Conservation (phyloP, 2,797 vertebrate genomes). For the Sebastes nivosus region DNA sequence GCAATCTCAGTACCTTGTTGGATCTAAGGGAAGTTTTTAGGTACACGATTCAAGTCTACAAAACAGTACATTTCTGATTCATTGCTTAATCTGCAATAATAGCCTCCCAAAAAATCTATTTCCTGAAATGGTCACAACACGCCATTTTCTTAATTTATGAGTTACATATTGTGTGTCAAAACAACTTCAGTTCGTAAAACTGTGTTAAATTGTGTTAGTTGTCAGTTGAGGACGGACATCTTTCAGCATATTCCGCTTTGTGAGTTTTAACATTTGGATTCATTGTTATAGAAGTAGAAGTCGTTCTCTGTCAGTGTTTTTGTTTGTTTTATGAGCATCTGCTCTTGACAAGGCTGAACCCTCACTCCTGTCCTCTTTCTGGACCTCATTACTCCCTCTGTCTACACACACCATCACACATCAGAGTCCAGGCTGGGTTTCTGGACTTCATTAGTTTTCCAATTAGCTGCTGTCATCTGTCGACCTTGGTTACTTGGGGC, state of each 20-base stretch:
- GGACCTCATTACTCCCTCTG: constrained; percentile 49
- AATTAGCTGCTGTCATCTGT: constrained; percentile 78
- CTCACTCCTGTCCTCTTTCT: constrained; percentile 32
- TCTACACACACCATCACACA: constrained; percentile 20
- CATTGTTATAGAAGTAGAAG: background rate
- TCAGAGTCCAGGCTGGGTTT: constrained; percentile 65
- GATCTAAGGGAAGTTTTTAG: background rate
- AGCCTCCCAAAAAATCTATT: background rate
- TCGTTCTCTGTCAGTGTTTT: constrained; percentile 15
- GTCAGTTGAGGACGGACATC: background rate
- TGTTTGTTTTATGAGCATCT: constrained; percentile 58
- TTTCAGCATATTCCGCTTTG: background rate
- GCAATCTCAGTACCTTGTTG: no score
- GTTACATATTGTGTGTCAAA: background rate
- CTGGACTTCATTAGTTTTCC: constrained; percentile 80
- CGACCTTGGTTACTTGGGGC: constrained; percentile 58
- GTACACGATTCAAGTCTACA: background rate
- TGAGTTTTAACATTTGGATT: background rate
- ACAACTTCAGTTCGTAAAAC: background rate
- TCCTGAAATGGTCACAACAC: background rate
- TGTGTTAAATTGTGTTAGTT: background rate
- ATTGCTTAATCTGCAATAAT: background rate
- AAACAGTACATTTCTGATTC: background rate
- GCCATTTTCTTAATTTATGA: background rate
- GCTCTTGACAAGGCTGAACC: constrained; percentile 51